Evolutionary conservation across 2,113 vertebrate genomes (phyloP), one percentile per base, ranked within the genome.

Genomic region (Protobothrops flavoviridis): DNA sequence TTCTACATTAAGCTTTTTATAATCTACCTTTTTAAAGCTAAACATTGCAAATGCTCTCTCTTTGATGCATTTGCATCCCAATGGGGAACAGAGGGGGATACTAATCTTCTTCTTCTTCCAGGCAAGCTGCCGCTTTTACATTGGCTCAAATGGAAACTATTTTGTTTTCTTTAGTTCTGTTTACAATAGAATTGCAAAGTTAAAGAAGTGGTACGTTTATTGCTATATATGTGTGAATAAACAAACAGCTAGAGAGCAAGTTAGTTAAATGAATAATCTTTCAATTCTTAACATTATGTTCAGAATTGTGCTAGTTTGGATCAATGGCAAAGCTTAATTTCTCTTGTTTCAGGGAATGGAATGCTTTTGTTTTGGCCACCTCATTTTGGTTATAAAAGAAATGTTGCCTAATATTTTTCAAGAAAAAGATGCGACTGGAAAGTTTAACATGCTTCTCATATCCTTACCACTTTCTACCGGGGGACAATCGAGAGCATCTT

Each of bases 141-240:
- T 87, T 45, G 85, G 39, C 55, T 90, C n/a, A 93, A 95, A 94
- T 43, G 55, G 74, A 93, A 94, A 93, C 33, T 92, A 24, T 86
- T 74, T 59, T 89, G 90, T 92, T 92, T 94, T 61, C 89, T 94
- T 48, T 53, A 94, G 53, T 92, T 92, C 6, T 0, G 52, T 86
- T 53, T 94, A 94, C 91, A 57, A 92, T 33, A 55, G 57, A 52
- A 52, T 52, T 87, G 92, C 56, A 90, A 85, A 93, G 52, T 39
- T 23, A 23, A 53, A 33, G 4, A 52, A 43, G n/a, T 39, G 6
- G 7, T 89, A 88, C 5, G 39, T 81, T n/a, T 86, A 29, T 20
- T 8, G 59, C 33, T 61, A 69, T 5, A 10, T 5, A 33, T 0
- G 26, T 57, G 39, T 48, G 87, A 55, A 55, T 17, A 92, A 61